A percentile compares a stretch with the other conserved stretches of the same genome.
phyloP scores from a whole-genome alignment of 2,113 vertebrate species.

The Hemiprocne comata region DNA sequence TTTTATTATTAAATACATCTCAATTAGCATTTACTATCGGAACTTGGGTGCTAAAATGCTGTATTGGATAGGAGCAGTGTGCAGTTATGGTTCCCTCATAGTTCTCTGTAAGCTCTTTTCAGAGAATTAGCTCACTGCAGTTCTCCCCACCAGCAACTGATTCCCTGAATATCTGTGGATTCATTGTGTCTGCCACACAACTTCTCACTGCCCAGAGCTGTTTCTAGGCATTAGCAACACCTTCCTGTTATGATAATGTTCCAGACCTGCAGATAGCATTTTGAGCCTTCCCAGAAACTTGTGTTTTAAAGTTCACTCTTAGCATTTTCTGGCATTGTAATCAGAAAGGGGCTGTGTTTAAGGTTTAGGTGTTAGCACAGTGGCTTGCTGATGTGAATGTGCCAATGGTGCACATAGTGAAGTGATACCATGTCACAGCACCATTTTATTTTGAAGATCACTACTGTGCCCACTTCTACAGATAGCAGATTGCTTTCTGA shows the following conservation, averaged over 20 bases:
- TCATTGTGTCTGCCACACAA: not conserved
- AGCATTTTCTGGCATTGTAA: not conserved
- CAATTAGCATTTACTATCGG: conserved; percentile 1
- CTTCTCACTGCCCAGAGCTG: not conserved
- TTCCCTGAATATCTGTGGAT: not conserved
- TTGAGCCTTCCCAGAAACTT: not conserved
- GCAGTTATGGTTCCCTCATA: not conserved
- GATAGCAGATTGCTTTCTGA: not conserved
- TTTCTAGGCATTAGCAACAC: not conserved
- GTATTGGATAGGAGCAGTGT: not conserved
- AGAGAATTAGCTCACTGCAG: not conserved
- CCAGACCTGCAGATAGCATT: not conserved
- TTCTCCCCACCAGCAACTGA: not conserved
- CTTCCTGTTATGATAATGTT: not conserved
- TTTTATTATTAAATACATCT: conserved; percentile 27
- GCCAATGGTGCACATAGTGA: not conserved
- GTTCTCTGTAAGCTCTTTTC: not conserved
- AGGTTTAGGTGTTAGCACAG: not conserved
- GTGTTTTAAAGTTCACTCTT: not conserved
- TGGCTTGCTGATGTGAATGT: not conserved
- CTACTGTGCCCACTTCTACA: not conserved
- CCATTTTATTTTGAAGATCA: not conserved
- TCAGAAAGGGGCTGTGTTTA: not conserved
- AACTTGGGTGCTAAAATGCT: not conserved
- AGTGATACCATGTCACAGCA: not conserved